Percentiles rank a stretch among this genome's conserved stretches.
Evolutionary conservation across 2,888 invertebrate genomes (phyloP).

Genomic region (Galeruca laticollis): DNA sequence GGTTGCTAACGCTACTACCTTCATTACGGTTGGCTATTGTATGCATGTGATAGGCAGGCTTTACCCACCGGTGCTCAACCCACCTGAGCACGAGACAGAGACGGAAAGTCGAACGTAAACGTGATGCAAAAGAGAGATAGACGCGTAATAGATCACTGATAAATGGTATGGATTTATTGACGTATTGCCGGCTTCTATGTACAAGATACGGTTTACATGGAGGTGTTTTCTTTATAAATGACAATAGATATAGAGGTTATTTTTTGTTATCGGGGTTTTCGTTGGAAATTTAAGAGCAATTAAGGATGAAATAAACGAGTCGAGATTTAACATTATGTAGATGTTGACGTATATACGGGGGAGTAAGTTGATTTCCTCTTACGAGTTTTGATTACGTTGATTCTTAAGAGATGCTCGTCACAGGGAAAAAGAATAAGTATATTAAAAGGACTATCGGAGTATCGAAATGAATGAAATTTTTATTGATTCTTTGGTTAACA

Average conservation of each 20-base stretch:
- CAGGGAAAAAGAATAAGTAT: no score
- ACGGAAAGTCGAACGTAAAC: constrained; percentile 34
- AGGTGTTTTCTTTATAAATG: constrained; percentile 53
- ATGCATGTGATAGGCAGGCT: constrained; percentile 66
- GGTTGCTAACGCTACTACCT: constrained; percentile 63
- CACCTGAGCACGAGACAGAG: constrained; percentile 57
- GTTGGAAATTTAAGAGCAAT: no score
- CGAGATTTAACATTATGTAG: background rate
- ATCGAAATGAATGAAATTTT: no score
- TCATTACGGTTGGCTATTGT: constrained; percentile 66
- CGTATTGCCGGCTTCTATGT: constrained; percentile 58
- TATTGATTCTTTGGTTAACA: no score
- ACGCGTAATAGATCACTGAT: constrained; percentile 55
- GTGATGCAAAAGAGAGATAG: constrained; percentile 44
- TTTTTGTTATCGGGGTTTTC: constrained; percentile 28
- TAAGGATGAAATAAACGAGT: background rate
- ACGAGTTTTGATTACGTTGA: no score
- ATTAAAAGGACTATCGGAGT: no score
- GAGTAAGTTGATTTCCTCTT: no score
- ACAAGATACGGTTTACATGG: constrained; percentile 47
- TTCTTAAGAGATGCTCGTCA: no score
- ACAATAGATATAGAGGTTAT: constrained; percentile 47
- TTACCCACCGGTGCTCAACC: constrained; percentile 64
- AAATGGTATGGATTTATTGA: constrained; percentile 60
- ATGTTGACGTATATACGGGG: background rate